Percentiles rank a stretch among this genome's conserved stretches.
Conservation (phyloP, 2,888 invertebrate species). For the Nomada ruficornis region DNA sequence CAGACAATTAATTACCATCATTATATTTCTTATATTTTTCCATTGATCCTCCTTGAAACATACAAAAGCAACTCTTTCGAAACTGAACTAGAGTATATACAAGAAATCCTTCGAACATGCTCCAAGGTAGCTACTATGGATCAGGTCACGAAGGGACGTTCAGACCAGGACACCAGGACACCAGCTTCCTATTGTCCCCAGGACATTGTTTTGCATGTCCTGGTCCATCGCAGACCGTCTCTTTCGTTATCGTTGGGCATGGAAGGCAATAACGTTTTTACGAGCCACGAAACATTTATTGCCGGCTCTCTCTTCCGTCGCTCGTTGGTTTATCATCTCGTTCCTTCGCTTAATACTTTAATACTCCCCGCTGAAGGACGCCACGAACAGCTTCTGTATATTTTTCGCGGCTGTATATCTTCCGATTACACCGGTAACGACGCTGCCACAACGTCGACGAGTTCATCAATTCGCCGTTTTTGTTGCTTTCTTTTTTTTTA, state of each 20-base stretch:
- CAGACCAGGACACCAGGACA: neutral
- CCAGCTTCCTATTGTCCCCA: slow-evolving; percentile 47
- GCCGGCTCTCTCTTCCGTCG: slow-evolving; percentile 62
- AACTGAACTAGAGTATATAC: too few relatives aligned
- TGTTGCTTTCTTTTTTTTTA: neutral
- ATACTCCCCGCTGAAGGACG: slow-evolving; percentile 65
- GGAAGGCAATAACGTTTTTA: slow-evolving; percentile 80
- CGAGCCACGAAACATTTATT: slow-evolving; percentile 82
- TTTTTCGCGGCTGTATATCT: slow-evolving; percentile 48
- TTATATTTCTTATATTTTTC: too few relatives aligned
- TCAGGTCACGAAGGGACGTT: neutral
- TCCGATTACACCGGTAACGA: slow-evolving; percentile 48
- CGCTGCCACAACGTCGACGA: slow-evolving; percentile 30
- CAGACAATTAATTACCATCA: too few relatives aligned
- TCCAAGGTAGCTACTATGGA: too few relatives aligned
- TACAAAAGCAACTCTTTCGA: too few relatives aligned
- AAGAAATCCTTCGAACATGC: too few relatives aligned
- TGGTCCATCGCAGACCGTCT: slow-evolving; percentile 64
- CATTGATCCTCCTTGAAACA: too few relatives aligned
- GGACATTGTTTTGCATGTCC: slow-evolving; percentile 46
- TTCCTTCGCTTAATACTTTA: slow-evolving; percentile 71
- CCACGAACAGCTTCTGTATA: slow-evolving; percentile 60
- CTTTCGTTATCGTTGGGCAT: slow-evolving; percentile 68
- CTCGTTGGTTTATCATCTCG: slow-evolving; percentile 74
- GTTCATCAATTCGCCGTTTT: slow-evolving; percentile 37